Percentiles rank a stretch among this genome's conserved stretches.
Conservation (phyloP, 2,888 invertebrate species). For the Pheosia gnoma region DNA sequence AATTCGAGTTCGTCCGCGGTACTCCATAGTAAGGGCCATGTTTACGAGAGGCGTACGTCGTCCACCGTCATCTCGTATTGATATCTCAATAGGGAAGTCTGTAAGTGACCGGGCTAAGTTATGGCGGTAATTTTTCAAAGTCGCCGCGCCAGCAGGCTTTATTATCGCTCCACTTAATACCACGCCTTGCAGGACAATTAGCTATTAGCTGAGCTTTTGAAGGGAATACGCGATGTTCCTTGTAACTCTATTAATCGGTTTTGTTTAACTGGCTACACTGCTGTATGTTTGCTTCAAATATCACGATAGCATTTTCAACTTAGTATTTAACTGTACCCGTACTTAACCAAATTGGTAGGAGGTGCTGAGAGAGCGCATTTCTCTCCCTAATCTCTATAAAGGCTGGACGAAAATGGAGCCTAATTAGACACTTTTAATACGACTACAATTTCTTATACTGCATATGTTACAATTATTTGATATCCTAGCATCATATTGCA, state of each 20-base stretch:
- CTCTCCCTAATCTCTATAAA: no score
- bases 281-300: no score
- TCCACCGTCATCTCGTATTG: constrained; percentile 76
- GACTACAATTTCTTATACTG: no score
- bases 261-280: no score
- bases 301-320: no score
- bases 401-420: no score
- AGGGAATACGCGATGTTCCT: not conserved
- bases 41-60: constrained; percentile 67
- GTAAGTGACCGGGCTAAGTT: constrained; percentile 80
- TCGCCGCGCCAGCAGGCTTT: constrained; percentile 55
- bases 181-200: constrained; percentile 74
- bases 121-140: constrained; percentile 79
- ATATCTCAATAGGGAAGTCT: constrained; percentile 83
- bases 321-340: no score
- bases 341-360: no score
- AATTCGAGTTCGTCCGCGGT: constrained; percentile 24
- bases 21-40: constrained; percentile 54
- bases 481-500: no score
- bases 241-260: constrained; percentile 9
- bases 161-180: constrained; percentile 72
- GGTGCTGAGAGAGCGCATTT: no score
- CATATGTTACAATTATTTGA: no score
- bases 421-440: no score
- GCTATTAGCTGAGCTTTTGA: constrained; percentile 46